These are phyloP conservation scores for Montipora efflorescens DNA, from an alignment of 64 coral and sea anemone genomes.

Conservation along the genomic window DNA sequence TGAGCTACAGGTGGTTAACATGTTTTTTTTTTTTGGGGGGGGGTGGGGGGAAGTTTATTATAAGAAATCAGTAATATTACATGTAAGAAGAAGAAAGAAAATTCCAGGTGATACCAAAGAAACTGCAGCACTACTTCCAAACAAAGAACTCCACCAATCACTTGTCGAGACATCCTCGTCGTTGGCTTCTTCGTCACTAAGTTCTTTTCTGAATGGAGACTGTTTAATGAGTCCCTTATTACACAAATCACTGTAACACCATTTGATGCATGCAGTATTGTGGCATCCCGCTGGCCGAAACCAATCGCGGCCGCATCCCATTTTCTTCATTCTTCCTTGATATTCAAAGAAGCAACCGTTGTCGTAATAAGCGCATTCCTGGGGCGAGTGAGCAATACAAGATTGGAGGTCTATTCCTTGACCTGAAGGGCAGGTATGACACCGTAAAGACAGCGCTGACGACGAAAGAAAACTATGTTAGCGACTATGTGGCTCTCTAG, in stretches of 20 bases:
- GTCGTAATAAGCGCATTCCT: constrained; percentile 25
- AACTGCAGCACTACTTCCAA: not conserved
- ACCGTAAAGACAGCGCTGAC: not conserved
- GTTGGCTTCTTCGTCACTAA: not conserved
- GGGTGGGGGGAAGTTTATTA: not conserved
- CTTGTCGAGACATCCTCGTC: not conserved
- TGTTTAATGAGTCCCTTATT: constrained; percentile 30
- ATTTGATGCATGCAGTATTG: constrained; percentile 8
- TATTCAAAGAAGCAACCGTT: constrained; percentile 39
- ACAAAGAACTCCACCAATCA: not conserved
- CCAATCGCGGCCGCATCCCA: constrained; percentile 46
- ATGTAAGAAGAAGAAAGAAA: not conserved
- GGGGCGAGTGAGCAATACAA: constrained; percentile 34
- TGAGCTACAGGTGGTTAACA: not conserved
- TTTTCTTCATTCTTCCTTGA: constrained; percentile 28
- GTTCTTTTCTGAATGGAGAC: constrained; percentile 40
- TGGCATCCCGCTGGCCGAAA: constrained; percentile 9
- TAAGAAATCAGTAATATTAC: not conserved
- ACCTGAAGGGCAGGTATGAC: constrained; percentile 9
- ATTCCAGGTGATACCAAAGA: not conserved
- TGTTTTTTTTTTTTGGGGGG: not conserved
- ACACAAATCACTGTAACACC: constrained; percentile 26
- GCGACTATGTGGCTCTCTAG: not conserved
- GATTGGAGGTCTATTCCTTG: not conserved
- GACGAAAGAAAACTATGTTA: not conserved